Base-by-base conservation (phyloP, 2,888 invertebrate genomes). In the Shargacucullia verbasci region DNA sequence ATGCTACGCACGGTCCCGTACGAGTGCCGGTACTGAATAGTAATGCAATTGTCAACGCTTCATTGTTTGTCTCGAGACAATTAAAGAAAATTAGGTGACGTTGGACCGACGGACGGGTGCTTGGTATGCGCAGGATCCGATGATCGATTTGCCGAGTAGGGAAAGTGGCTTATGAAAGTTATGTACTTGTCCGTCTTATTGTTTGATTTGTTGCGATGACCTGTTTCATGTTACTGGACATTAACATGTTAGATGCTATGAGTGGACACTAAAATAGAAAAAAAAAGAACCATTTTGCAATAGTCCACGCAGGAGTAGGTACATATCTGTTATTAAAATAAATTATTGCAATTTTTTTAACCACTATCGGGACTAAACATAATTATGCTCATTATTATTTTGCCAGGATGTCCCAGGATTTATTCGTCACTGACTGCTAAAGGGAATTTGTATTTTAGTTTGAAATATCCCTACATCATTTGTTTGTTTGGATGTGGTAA, bases 1-100 rank as follows among this genome's bases (percentile, higher is more conserved):
- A 89, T 88, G 84, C 86, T 73, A 85, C 84, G 79, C 87, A 84
- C 81, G 79, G 78, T 84, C 73, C 85, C 80, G 83, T 81, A 80
- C 61, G 62, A 59, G 61, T 46, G 79, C 79, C 39, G 46, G 52
- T 15, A 37, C 61, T 76, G 91, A 81, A 91, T 93, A 87, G 86
- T 89, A 90, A 92, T 89, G 63, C 48, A 61, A 56, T 59, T 54
- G 71, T 75, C 74, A 67, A 79, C 80, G 70, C 72, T 59, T 73
- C 77, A 78, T 82, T 81, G 82, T 81, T 73, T 67, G 66, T 50
- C 64, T 73, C 50, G 59, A 48, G 75, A 82, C 85, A 84, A 86
- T 87, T 84, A 84, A 85, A 84, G 83, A 87, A 76, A 76, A 87
- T 86, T 84, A 77, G 86, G 83, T 79, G 79, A 77, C 77, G 64